Evolutionary conservation across 2,888 invertebrate species (phyloP), one percentile per base, ranked within the genome.

Genomic region (Octonoba sinensis): DNA sequence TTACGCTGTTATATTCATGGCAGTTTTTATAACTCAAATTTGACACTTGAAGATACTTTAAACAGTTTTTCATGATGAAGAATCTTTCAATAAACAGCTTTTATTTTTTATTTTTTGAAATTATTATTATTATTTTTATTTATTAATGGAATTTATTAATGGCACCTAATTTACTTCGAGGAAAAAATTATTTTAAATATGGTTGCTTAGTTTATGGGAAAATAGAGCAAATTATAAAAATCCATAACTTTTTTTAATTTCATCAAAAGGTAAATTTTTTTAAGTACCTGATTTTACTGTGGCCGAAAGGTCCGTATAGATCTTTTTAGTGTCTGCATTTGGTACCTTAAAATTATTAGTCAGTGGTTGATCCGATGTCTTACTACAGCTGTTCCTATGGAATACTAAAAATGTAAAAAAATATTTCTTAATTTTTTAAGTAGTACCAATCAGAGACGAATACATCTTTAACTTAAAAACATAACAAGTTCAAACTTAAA

Each of bases 351-450:
- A 56, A 24, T 11, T 18, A 49, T 66, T 78, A 54, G 36, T 3
- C 20, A 47, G 24, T 20, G 60, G 15, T 18, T 36, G 11, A 24
- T 66, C 59, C 11, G 49, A 20, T 8, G 51, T 59, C 49, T 78
- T 72, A n/a, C 24, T 67, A 49, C 49, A 64, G 27, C 49, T 78
- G 22, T 18, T 78, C 13, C 71, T 56, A 2, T 71, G 71, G 51
- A 78, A 78, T 22, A 71, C 78, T 78, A 57, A 20, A 64, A 64
- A 56, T n/a, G n/a, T n/a, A n/a, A n/a, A 70, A 22, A 59, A 22
- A 16, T 18, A 51, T 18, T 0, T 54, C 15, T 18, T 1, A 54
- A 8, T 54, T 54, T 3, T 54, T 15, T 15, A 18, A 54, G 16
- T 54, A 54, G 54, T 16, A 6, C 54, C 54, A 8, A 20, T 20